Conservation (phyloP, 1,140 invertebrate species). For the Harpegnathos saltator region DNA sequence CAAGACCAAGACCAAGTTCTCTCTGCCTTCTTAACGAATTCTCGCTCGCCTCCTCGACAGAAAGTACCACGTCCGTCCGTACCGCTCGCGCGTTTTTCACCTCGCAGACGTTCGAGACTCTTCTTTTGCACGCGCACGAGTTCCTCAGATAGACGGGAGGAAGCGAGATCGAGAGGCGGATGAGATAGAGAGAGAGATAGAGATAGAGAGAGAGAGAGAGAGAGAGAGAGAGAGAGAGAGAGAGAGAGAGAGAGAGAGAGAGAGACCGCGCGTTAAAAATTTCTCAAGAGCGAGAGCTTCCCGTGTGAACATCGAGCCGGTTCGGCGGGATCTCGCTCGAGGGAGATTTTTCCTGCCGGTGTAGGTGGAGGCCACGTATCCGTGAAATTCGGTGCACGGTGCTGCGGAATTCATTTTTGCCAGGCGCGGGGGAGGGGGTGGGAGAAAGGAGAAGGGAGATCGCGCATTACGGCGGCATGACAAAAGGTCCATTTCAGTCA, state of each 20-base stretch:
- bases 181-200: no score
- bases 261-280: conserved; percentile 31
- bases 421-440: neutral
- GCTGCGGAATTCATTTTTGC: conserved; percentile 54
- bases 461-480: conserved; percentile 42
- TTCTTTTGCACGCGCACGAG: conserved; percentile 10
- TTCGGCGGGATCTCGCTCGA: neutral
- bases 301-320: no score
- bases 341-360: conserved; percentile 19
- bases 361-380: conserved; percentile 10
- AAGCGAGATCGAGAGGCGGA: conserved; percentile 22
- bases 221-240: no score
- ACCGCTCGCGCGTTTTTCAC: neutral
- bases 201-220: no score
- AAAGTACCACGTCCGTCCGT: conserved; percentile 9
- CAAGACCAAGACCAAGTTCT: neutral
- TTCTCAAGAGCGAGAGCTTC: neutral
- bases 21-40: neutral
- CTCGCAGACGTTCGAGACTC: neutral
- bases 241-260: no score
- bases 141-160: no score
- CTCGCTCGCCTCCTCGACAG: neutral
- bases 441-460: neutral
- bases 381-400: conserved; percentile 44
- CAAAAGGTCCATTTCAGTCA: conserved; percentile 49